A percentile compares a stretch with the other conserved stretches of the same genome.
Evolutionary conservation across 2,113 vertebrate species (phyloP).

Genomic region (Oreochromis niloticus): DNA sequence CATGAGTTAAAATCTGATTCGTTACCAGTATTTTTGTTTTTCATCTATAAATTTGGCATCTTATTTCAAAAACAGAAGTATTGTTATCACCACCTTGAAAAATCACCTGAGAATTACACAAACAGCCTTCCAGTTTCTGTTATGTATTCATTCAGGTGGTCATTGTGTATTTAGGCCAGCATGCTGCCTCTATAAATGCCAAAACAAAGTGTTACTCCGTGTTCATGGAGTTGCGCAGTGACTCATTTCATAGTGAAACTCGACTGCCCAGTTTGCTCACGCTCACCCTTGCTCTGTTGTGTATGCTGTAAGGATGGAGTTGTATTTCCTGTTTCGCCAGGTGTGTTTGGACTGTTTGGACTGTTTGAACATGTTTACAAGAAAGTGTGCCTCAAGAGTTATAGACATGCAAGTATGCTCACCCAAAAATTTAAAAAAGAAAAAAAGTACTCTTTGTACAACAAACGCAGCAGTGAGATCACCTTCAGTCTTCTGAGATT

Average conservation of each 20-base stretch:
- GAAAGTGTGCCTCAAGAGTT: background rate
- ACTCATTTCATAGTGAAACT: slow-evolving; percentile 47
- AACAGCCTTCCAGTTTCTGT: slow-evolving; percentile 1
- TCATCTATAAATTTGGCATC: background rate
- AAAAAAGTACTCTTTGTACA: background rate
- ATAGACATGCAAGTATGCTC: background rate
- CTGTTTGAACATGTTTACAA: slow-evolving; percentile 42
- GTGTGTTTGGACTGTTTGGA: slow-evolving; percentile 21
- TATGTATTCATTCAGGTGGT: background rate
- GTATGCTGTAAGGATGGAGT: slow-evolving; percentile 6
- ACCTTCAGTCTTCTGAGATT: background rate
- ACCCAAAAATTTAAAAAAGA: background rate
- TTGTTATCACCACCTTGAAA: background rate
- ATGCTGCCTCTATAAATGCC: background rate
- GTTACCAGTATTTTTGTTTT: background rate
- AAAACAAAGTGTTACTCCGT: background rate
- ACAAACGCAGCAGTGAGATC: background rate
- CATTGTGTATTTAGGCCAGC: background rate
- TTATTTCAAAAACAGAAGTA: background rate
- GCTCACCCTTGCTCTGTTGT: background rate
- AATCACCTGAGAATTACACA: background rate
- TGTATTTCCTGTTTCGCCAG: slow-evolving; percentile 63
- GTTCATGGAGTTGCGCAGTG: slow-evolving; percentile 5
- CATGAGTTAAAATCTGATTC: background rate
- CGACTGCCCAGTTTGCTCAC: slow-evolving; percentile 35